Conservation (phyloP, 1,140 invertebrate species). For the Lordiphosa mommai region DNA sequence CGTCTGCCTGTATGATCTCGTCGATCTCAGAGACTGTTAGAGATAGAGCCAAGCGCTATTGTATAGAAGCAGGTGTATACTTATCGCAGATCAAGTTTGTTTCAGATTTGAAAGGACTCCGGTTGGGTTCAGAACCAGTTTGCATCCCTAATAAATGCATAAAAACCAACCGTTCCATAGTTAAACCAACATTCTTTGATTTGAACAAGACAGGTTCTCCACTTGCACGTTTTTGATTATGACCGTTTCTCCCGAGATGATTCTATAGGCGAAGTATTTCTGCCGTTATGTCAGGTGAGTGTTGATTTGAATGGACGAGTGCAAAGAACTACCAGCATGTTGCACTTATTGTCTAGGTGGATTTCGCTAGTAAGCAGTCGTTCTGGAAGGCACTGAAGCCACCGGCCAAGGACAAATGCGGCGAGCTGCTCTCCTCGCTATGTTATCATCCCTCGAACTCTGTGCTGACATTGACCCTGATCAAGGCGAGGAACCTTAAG, state of each 20-base stretch:
- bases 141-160: too few species aligned
- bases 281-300: slow-evolving; percentile 93
- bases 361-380: slow-evolving; percentile 93
- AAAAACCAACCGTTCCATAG: too few species aligned
- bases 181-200: too few species aligned
- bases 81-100: too few species aligned
- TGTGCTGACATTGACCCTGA: slow-evolving; percentile 90
- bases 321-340: neutral
- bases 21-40: too few species aligned
- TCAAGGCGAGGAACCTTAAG: slow-evolving; percentile 95
- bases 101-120: too few species aligned
- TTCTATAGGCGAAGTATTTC: slow-evolving; percentile 97
- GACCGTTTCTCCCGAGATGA: slow-evolving; percentile 97
- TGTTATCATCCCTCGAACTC: slow-evolving; percentile 96
- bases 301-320: neutral
- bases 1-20: too few species aligned
- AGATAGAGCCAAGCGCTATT: too few species aligned
- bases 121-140: too few species aligned
- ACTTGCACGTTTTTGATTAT: slow-evolving; percentile 97
- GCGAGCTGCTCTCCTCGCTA: slow-evolving; percentile 93
- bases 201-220: slow-evolving; percentile 85
- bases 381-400: slow-evolving; percentile 96
- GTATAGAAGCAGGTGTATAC: too few species aligned
- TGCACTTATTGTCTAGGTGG: slow-evolving; percentile 83
- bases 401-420: slow-evolving; percentile 94